phyloP scores from a whole-genome alignment of 2,113 vertebrate genomes.

The Plestiodon gilberti region DNA sequence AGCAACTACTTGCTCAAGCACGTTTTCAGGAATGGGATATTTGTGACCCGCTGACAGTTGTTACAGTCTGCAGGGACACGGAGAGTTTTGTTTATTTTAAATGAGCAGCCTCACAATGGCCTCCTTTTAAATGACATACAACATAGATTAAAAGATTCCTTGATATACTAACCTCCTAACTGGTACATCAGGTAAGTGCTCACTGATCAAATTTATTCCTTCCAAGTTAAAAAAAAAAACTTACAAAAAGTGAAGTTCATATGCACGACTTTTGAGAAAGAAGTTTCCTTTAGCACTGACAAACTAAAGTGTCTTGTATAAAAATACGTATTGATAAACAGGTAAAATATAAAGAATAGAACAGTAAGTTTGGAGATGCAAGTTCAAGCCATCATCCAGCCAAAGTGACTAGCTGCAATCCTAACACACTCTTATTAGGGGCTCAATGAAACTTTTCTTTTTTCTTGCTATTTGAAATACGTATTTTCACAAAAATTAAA shows the following conservation, averaged over 20 bases:
- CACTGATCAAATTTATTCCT: background rate
- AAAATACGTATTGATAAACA: background rate
- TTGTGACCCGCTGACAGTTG: no score
- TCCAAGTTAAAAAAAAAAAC: background rate
- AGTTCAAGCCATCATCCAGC: background rate
- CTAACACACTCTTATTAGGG: background rate
- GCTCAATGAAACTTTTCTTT: no score
- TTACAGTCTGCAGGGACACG: no score
- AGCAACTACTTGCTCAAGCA: no score
- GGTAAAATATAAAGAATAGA: background rate
- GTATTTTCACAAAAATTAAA: background rate
- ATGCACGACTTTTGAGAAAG: background rate
- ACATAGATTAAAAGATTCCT: no score
- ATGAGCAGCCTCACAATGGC: no score
- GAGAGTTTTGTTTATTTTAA: no score
- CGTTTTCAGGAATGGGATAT: no score
- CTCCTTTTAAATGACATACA: no score
- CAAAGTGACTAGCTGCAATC: background rate
- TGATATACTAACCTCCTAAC: background rate
- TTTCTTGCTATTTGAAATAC: no score
- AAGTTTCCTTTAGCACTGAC: background rate
- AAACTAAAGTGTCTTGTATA: background rate
- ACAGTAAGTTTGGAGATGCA: background rate
- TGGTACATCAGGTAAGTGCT: background rate
- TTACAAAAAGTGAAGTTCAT: background rate